These are phyloP conservation scores for Sphaerophoria rueppellii DNA, from an alignment of 2,888 invertebrate genomes.

Conservation along the genomic window DNA sequence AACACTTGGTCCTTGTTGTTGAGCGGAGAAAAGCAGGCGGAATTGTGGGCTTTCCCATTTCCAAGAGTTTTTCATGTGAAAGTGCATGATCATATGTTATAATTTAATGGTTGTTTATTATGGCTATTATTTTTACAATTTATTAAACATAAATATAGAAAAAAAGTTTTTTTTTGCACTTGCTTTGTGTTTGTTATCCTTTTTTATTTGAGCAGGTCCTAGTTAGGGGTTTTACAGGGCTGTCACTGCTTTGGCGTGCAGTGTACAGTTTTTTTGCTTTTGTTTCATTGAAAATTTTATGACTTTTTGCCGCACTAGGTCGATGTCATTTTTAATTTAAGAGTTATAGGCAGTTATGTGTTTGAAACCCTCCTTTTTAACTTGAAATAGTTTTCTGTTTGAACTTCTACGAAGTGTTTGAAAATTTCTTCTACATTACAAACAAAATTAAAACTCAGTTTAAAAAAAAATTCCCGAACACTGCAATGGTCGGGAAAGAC, in stretches of 20 bases:
- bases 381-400: too few species aligned
- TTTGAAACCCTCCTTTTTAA: too few species aligned
- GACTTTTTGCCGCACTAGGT: not conserved
- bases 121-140: conserved; percentile 52
- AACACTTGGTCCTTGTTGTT: not conserved
- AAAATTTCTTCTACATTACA: too few species aligned
- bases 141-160: conserved; percentile 50
- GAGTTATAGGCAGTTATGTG: too few species aligned
- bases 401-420: too few species aligned
- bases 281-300: not conserved
- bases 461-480: too few species aligned
- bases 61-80: conserved; percentile 32
- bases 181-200: not conserved
- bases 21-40: not conserved
- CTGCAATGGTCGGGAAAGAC: too few species aligned
- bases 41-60: conserved; percentile 40
- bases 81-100: conserved; percentile 65
- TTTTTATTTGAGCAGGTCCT: not conserved
- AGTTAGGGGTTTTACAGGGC: not conserved
- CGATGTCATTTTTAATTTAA: too few species aligned
- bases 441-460: too few species aligned
- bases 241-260: not conserved
- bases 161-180: not conserved
- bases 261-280: not conserved
- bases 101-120: conserved; percentile 64